Percentiles rank a stretch among this genome's conserved stretches.
phyloP scores from a whole-genome alignment of 1,140 invertebrate species.

The Cyclina sinensis region DNA sequence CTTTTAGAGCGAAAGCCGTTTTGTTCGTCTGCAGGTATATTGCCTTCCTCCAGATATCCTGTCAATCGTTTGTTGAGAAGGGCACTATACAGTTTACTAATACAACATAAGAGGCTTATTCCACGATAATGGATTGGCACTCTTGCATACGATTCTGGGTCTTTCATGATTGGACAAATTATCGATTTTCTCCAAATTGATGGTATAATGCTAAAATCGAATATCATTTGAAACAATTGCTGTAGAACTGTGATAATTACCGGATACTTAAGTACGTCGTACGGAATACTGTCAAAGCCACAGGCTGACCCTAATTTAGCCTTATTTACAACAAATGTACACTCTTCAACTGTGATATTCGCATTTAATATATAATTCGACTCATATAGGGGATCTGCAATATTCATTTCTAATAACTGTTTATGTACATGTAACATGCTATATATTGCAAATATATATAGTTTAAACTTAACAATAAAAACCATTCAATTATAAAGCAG shows the following conservation, averaged over 20 bases:
- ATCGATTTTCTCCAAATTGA: constrained; percentile 24
- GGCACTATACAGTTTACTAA: constrained; percentile 49
- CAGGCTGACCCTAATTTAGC: constrained; percentile 4
- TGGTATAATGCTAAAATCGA: constrained; percentile 33
- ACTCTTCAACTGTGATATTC: constrained; percentile 26
- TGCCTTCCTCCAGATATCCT: constrained; percentile 5
- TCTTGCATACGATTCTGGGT: background rate
- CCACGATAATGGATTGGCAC: constrained; percentile 46
- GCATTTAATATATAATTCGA: background rate
- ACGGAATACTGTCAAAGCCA: constrained; percentile 31
- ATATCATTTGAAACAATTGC: constrained; percentile 12
- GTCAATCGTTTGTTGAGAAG: constrained; percentile 40
- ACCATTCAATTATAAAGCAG: too few species aligned
- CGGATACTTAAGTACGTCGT: constrained; percentile 29
- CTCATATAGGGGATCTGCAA: constrained; percentile 35
- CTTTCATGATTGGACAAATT: constrained; percentile 42
- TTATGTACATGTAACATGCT: too few species aligned
- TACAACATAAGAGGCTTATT: constrained; percentile 26
- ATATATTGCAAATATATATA: too few species aligned
- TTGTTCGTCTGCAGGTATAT: constrained; percentile 44
- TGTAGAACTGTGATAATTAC: background rate
- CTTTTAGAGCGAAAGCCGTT: constrained; percentile 35
- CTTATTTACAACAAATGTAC: background rate
- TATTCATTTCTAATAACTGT: constrained; percentile 36
- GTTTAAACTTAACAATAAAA: too few species aligned